phyloP scores from a whole-genome alignment of 2,888 invertebrate genomes.

The Drosophila melanosoma region DNA sequence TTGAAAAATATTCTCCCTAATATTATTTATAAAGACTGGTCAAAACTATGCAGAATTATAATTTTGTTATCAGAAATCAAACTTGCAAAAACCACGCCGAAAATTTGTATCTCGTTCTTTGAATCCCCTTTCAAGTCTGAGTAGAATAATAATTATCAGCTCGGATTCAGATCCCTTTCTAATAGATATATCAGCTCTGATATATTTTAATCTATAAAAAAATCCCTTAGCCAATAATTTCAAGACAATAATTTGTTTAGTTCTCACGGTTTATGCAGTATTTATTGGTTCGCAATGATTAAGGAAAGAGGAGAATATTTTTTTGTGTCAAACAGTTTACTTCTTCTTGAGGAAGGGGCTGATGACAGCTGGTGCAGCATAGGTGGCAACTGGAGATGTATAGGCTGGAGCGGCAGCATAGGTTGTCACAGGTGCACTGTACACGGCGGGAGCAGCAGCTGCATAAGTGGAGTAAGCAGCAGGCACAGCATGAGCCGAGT shows the following conservation, averaged over 20 bases:
- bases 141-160: background rate
- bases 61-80: background rate
- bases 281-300: slow-evolving; percentile 13
- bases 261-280: slow-evolving; percentile 52
- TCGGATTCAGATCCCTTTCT: background rate
- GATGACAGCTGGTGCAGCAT: slow-evolving; percentile 66
- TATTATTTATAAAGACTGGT: no score
- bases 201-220: background rate
- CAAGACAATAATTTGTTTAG: background rate
- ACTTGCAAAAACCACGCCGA: no score
- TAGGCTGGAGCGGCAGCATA: slow-evolving; percentile 58
- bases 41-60: no score
- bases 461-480: slow-evolving; percentile 59
- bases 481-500: slow-evolving; percentile 52
- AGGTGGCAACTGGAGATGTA: slow-evolving; percentile 62
- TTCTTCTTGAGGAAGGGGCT: slow-evolving; percentile 75
- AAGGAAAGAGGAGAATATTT: no score
- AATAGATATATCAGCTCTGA: background rate
- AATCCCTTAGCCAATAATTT: slow-evolving; percentile 3
- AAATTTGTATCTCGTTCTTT: no score
- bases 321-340: slow-evolving; percentile 41
- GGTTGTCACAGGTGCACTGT: slow-evolving; percentile 57
- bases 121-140: background rate
- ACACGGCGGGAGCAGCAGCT: slow-evolving; percentile 53
- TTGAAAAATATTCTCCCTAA: no score